Conservation (phyloP, 2,113 vertebrate species). For the Cisticola juncidis region DNA sequence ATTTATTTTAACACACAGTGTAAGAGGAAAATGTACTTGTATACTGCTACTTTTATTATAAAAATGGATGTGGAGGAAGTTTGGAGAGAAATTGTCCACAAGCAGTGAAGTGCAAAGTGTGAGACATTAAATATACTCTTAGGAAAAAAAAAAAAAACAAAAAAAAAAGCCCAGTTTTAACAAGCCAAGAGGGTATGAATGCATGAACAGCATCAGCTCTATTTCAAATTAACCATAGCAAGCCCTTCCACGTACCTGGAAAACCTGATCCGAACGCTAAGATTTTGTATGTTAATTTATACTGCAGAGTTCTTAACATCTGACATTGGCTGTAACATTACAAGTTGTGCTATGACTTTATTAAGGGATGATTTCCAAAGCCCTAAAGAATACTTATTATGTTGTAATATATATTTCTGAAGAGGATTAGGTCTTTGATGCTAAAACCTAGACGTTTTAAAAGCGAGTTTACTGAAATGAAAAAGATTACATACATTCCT, state of each 20-base stretch:
- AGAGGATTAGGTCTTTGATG: slow-evolving; percentile 58
- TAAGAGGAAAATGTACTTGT: background rate
- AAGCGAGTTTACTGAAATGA: slow-evolving; percentile 59
- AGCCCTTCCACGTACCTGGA: slow-evolving; percentile 22
- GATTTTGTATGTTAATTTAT: slow-evolving; percentile 60
- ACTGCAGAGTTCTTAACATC: slow-evolving; percentile 46
- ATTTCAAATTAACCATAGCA: slow-evolving; percentile 14
- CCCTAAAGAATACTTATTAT: slow-evolving; percentile 57
- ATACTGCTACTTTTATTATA: background rate
- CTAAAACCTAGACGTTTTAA: slow-evolving; percentile 53
- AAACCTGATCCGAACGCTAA: background rate
- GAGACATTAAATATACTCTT: background rate
- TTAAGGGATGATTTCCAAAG: slow-evolving; percentile 59
- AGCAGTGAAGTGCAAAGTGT: background rate
- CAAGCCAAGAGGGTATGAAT: background rate
- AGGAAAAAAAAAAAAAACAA: background rate
- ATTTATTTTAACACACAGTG: background rate
- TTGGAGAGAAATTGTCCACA: background rate
- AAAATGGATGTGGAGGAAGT: background rate
- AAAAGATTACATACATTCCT: slow-evolving; percentile 46
- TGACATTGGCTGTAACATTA: slow-evolving; percentile 48
- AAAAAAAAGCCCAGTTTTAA: background rate
- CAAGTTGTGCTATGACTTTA: slow-evolving; percentile 61
- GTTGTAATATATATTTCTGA: slow-evolving; percentile 63
- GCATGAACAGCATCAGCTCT: background rate